Base-by-base conservation (phyloP, 2,888 invertebrate genomes). In the Cerceris ruficornis region DNA sequence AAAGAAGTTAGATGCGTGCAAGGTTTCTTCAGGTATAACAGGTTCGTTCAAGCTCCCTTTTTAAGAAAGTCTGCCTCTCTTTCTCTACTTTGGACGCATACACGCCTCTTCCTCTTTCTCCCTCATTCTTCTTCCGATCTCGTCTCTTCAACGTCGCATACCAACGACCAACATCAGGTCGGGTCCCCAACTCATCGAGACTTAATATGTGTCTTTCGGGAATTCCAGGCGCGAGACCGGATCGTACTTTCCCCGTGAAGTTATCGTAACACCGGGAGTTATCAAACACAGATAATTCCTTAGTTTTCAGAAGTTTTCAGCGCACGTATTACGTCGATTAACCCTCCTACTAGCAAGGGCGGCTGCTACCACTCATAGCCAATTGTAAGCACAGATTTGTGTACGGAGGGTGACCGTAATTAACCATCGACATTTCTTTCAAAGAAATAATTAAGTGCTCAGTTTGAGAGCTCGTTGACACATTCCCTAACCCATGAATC, bases 1-100 rank as follows among this genome's bases (percentile, higher is more conserved):
- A 50, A 49, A 69, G 60, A 55, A 17, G 42, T 42, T 49, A 14
- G 46, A 78, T 75, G 79, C 78, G 77, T 87, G 88, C 87, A 82
- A 90, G 90, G 84, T 88, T 87, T 86, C 80, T 87, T 86, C 88
- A 89, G 89, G 87, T 88, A 90, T 89, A 90, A 90, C 90, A 90
- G 90, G 90, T 90, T 90, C 87, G 88, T 69, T 77, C 80, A 80
- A 84, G 83, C 86, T 88, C 87, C 87, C 88, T 90, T 90, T 88
- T 86, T 83, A 87, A 87, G 87, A 66, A 86, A 83, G 41, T 60
- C 68, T 52, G 43, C 60, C 69, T 67, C 76, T 71, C 75, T 57
- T 11, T 69, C 65, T 66, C 64, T 49, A 54, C 39, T 58, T 59
- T 52, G 17, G 7, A 4, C n/a, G 14, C 41, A 46, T 7, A 9